These are phyloP conservation scores for Trichonephila inaurata DNA, from an alignment of 1,140 invertebrate genomes.

Conservation along the genomic window DNA sequence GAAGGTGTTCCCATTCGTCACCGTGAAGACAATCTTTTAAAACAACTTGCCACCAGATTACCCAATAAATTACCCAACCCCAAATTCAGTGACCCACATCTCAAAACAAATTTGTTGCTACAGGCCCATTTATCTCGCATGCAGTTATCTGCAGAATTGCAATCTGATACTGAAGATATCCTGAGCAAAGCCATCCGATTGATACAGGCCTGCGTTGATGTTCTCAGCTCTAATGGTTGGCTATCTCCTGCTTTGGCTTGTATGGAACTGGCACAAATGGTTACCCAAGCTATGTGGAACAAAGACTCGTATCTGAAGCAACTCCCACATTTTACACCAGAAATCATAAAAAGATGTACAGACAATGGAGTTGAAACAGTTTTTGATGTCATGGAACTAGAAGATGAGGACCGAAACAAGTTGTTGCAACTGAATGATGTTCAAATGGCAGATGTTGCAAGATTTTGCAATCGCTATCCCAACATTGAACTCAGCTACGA, in stretches of 20 bases:
- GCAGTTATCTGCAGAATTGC: slow-evolving; percentile 96
- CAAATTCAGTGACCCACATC: slow-evolving; percentile 97
- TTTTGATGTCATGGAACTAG: slow-evolving; percentile 99
- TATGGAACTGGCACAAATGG: slow-evolving; percentile 99
- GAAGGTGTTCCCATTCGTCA: slow-evolving; percentile 96
- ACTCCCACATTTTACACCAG: slow-evolving; percentile 95
- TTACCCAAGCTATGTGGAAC: slow-evolving; percentile 99
- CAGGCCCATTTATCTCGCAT: slow-evolving; percentile 97
- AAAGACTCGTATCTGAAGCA: slow-evolving; percentile 99
- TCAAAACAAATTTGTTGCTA: slow-evolving; percentile 97
- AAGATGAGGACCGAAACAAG: slow-evolving; percentile 94
- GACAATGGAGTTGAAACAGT: slow-evolving; percentile 97
- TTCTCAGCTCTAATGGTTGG: slow-evolving; percentile 98
- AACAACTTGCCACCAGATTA: slow-evolving; percentile 86
- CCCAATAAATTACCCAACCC: slow-evolving; percentile 88
- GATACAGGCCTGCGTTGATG: slow-evolving; percentile 99
- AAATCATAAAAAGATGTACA: slow-evolving; percentile 94
- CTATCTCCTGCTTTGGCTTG: slow-evolving; percentile 97
- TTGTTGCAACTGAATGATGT: slow-evolving; percentile 90
- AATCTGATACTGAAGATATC: slow-evolving; percentile 96
- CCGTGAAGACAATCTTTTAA: slow-evolving; percentile 94
- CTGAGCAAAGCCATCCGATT: slow-evolving; percentile 89
- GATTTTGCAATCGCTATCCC: slow-evolving; percentile 99
- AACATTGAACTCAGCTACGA: slow-evolving; percentile 98
- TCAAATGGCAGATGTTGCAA: slow-evolving; percentile 98